Percentiles rank a stretch among this genome's conserved stretches.
phyloP scores from a whole-genome alignment of 23 tunicate genomes.

The Diplosoma virens region DNA sequence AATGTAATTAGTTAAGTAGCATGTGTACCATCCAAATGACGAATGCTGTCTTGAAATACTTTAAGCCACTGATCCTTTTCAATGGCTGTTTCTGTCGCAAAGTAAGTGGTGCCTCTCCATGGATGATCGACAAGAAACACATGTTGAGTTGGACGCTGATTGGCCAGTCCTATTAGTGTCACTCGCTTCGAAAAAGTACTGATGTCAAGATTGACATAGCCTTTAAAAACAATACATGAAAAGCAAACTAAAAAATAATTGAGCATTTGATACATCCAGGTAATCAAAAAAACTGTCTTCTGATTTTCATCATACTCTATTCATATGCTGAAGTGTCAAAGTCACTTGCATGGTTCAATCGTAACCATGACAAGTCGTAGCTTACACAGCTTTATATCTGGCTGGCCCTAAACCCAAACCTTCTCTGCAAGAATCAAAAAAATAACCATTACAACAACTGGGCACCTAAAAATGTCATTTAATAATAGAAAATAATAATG shows the following conservation, averaged over 20 bases:
- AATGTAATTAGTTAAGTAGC: too few relatives aligned
- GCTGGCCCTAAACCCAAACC: too few relatives aligned
- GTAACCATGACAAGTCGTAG: too few relatives aligned
- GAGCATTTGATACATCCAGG: background rate
- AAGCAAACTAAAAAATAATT: background rate
- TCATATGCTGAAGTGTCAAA: too few relatives aligned
- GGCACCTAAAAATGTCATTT: too few relatives aligned
- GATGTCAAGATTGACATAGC: constrained; percentile 63
- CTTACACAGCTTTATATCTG: too few relatives aligned
- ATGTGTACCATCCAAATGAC: constrained; percentile 74
- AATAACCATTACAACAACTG: too few relatives aligned
- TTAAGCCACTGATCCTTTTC: constrained; percentile 74
- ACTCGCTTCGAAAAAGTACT: constrained; percentile 42
- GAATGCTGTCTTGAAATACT: constrained; percentile 36
- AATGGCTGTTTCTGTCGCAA: constrained; percentile 67
- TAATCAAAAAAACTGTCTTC: too few relatives aligned
- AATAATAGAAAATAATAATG: too few relatives aligned
- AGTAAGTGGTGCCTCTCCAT: constrained; percentile 50
- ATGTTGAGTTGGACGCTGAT: constrained; percentile 73
- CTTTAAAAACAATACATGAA: background rate
- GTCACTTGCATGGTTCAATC: too few relatives aligned
- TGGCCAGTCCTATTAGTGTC: constrained; percentile 33
- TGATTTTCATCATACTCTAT: too few relatives aligned
- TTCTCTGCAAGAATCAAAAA: too few relatives aligned
- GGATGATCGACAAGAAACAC: constrained; percentile 51